These are phyloP conservation scores for Pseudococcus longispinus DNA, from an alignment of 2,888 invertebrate species.

Conservation along the genomic window DNA sequence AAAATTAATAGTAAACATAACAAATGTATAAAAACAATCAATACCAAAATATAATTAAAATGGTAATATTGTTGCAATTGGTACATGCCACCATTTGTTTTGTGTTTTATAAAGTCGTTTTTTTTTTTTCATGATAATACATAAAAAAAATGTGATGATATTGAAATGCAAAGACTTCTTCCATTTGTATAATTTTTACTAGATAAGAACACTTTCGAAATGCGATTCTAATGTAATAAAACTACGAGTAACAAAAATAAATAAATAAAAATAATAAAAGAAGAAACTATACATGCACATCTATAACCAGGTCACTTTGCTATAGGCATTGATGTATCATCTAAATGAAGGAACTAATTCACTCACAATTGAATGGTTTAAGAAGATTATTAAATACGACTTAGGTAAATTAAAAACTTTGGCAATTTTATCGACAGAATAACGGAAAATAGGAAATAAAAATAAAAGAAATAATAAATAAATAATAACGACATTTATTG, in stretches of 20 bases:
- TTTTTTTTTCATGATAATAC: not conserved
- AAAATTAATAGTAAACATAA: constrained; percentile 44
- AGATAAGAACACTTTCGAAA: constrained; percentile 21
- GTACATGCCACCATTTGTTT: constrained; percentile 34
- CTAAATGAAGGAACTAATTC: not conserved
- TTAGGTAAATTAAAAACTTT: not conserved
- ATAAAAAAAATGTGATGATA: not conserved
- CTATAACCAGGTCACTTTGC: not conserved
- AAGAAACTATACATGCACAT: not conserved
- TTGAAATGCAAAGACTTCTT: constrained; percentile 39
- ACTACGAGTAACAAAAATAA: not conserved
- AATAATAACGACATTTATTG: constrained; percentile 35
- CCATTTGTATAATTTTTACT: not conserved
- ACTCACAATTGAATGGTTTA: not conserved
- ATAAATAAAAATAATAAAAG: not conserved
- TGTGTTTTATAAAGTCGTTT: not conserved
- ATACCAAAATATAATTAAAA: constrained; percentile 40
- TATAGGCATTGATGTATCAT: not conserved
- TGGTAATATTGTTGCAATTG: constrained; percentile 40
- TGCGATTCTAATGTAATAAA: not conserved
- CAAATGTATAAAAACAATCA: constrained; percentile 44
- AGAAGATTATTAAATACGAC: not conserved
- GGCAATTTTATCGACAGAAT: constrained; percentile 1
- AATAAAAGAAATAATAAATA: constrained; percentile 7
- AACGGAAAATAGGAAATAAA: not conserved